Percentiles rank a stretch among this genome's conserved stretches.
Conservation (phyloP, 2,113 vertebrate genomes). For the Melospiza melodia region DNA sequence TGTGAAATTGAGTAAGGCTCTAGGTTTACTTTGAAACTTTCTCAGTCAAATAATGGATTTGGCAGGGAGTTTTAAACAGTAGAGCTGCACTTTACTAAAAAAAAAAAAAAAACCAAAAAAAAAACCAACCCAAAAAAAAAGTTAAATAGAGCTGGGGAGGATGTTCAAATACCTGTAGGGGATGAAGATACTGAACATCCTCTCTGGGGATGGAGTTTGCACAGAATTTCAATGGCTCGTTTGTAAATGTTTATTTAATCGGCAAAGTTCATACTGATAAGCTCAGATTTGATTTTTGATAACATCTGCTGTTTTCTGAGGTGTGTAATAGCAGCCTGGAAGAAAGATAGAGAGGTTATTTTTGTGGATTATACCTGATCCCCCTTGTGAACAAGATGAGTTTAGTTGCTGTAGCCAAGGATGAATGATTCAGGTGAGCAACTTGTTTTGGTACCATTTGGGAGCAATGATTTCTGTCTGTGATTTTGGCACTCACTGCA, state of each 20-base stretch:
- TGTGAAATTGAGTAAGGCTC: background rate
- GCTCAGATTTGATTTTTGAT: background rate
- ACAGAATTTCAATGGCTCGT: background rate
- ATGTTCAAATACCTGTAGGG: background rate
- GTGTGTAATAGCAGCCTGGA: background rate
- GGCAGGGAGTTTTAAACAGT: background rate
- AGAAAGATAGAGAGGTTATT: background rate
- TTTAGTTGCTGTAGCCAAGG: background rate
- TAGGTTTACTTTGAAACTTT: background rate
- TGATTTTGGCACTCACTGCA: background rate
- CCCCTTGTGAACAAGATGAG: background rate
- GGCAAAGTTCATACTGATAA: background rate
- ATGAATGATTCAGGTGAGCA: background rate
- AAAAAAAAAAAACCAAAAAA: background rate
- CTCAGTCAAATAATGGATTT: background rate
- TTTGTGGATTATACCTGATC: background rate
- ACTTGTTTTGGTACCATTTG: background rate
- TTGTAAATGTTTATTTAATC: background rate
- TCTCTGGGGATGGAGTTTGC: background rate
- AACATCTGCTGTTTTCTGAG: background rate
- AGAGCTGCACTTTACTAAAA: background rate
- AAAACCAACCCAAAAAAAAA: background rate
- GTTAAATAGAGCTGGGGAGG: background rate
- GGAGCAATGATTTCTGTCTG: background rate
- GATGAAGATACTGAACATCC: background rate